Percentiles rank a stretch among this genome's conserved stretches.
These are phyloP conservation scores for Cinclus cinclus DNA, from an alignment of 2,113 vertebrate species.

Conservation along the genomic window DNA sequence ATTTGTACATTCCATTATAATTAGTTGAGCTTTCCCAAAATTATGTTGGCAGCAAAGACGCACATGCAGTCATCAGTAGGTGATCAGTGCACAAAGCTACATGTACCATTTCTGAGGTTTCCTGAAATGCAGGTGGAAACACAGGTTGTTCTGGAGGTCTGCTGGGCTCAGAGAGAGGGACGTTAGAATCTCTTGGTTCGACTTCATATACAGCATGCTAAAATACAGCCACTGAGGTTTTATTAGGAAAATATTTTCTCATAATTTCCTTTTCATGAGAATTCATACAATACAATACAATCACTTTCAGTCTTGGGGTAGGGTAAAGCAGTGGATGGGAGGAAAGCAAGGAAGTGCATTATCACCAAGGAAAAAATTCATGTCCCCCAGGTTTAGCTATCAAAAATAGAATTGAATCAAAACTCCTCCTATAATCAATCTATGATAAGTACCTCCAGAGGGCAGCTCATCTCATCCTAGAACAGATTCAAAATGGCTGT, in stretches of 20 bases:
- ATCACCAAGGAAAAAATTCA: neutral
- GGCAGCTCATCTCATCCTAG: neutral
- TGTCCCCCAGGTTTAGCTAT: neutral
- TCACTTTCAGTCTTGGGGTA: neutral
- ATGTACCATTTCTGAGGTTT: conserved; percentile 35
- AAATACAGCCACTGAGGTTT: conserved; percentile 40
- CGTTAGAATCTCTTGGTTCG: neutral
- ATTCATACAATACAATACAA: neutral
- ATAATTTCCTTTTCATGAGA: neutral
- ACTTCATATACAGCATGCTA: conserved; percentile 16
- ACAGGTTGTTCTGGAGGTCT: neutral
- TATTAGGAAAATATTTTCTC: neutral
- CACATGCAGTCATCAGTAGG: neutral
- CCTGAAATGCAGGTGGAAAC: neutral
- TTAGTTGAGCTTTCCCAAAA: neutral
- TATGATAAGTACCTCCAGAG: neutral
- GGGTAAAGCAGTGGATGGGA: neutral
- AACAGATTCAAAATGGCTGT: neutral
- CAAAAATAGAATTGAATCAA: neutral
- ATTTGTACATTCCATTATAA: neutral
- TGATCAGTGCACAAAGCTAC: neutral
- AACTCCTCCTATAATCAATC: neutral
- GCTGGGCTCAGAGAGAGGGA: neutral
- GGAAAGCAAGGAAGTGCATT: neutral
- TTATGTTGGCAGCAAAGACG: neutral